These are phyloP conservation scores for Stichopus chloronotus DNA, from an alignment of 35 echinoderm and acorn worm species.

Conservation along the genomic window DNA sequence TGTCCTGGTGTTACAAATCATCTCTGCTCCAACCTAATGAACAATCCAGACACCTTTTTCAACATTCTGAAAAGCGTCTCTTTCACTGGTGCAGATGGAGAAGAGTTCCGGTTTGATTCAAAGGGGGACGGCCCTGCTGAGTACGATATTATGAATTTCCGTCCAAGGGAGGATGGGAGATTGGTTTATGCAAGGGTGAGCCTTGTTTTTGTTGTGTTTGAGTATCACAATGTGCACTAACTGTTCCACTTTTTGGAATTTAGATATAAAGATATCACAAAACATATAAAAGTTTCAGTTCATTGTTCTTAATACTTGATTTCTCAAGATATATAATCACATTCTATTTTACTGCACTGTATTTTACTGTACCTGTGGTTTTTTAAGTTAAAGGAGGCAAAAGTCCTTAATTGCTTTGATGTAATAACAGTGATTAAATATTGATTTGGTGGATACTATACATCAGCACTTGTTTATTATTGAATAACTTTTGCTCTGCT, in stretches of 20 bases:
- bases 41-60: constrained; percentile 56
- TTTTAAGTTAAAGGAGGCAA: no score
- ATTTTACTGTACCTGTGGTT: no score
- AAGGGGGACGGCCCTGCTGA: constrained; percentile 75
- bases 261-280: neutral
- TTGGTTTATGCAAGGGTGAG: constrained; percentile 1
- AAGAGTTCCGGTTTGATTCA: constrained; percentile 61
- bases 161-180: neutral
- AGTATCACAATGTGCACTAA: neutral
- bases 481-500: no score
- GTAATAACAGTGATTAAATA: no score
- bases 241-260: neutral
- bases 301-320: neutral
- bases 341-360: no score
- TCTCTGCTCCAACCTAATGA: constrained; percentile 66
- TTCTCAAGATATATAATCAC: no score
- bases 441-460: no score
- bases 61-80: constrained; percentile 55
- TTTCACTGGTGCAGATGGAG: constrained; percentile 62
- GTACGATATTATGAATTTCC: constrained; percentile 83
- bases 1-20: constrained; percentile 73
- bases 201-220: neutral
- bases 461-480: no score
- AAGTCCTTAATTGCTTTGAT: no score
- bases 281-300: neutral